These are phyloP conservation scores for Gambelia wislizenii DNA, from an alignment of 2,797 vertebrate species.

Conservation along the genomic window DNA sequence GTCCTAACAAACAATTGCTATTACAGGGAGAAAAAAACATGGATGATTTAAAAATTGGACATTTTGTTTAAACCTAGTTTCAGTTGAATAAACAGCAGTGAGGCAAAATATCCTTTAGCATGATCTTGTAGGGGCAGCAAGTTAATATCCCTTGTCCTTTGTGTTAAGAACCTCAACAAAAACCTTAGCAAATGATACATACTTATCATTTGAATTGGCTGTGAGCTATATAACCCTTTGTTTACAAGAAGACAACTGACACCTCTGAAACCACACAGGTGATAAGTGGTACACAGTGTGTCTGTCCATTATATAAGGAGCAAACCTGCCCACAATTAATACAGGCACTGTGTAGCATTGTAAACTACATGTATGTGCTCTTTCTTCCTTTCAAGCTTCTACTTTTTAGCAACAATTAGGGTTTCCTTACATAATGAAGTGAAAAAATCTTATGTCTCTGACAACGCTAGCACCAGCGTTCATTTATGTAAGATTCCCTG, in stretches of 20 bases:
- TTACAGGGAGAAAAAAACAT: background rate
- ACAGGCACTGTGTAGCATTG: background rate
- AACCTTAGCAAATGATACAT: slow-evolving; percentile 28
- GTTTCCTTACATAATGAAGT: slow-evolving; percentile 51
- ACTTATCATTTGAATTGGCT: slow-evolving; percentile 5
- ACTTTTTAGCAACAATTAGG: slow-evolving; percentile 35
- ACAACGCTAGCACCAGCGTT: slow-evolving; percentile 26
- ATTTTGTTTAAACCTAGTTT: background rate
- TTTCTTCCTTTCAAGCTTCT: background rate
- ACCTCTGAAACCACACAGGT: fast-evolving
- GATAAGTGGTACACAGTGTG: background rate
- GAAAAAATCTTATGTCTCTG: slow-evolving; percentile 55
- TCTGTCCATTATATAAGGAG: background rate
- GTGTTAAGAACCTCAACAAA: background rate
- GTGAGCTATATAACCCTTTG: slow-evolving; percentile 7
- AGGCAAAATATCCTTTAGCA: slow-evolving; percentile 5
- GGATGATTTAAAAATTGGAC: background rate
- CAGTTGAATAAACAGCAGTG: background rate
- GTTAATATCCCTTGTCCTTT: background rate
- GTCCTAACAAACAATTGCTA: background rate
- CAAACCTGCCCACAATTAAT: background rate
- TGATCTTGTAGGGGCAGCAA: background rate
- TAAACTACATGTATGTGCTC: background rate
- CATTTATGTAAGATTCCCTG: slow-evolving; percentile 61
- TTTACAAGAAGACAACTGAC: background rate